Conservation (phyloP, 2,888 invertebrate species). For the Drosophila demipolita region DNA sequence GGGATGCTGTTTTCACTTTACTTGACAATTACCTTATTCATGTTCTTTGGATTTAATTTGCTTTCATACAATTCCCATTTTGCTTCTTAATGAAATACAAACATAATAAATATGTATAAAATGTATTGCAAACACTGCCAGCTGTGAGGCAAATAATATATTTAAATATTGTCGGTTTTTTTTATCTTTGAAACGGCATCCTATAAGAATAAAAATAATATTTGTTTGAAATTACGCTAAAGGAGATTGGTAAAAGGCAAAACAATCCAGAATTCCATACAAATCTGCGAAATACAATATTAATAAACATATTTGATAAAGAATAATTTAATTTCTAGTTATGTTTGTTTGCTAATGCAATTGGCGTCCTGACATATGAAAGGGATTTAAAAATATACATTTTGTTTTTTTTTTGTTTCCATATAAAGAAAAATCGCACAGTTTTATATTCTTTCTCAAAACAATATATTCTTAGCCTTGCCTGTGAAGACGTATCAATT, state of each 20-base stretch:
- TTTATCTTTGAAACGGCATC: constrained; percentile 26
- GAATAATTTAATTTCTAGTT: background rate
- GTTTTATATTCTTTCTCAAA: background rate
- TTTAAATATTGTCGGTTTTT: constrained; percentile 4
- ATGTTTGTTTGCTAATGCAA: background rate
- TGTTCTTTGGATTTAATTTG: constrained; percentile 21
- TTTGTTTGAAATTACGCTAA: constrained; percentile 17
- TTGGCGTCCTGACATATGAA: background rate
- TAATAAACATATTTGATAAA: constrained; percentile 33
- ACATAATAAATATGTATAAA: constrained; percentile 20
- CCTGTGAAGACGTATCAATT: background rate
- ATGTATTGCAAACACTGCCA: constrained; percentile 62
- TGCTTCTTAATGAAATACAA: background rate
- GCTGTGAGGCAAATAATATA: constrained; percentile 57
- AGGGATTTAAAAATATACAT: background rate
- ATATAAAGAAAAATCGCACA: background rate
- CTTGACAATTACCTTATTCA: constrained; percentile 15
- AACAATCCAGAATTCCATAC: constrained; percentile 30
- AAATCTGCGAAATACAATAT: constrained; percentile 30
- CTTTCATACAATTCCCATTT: constrained; percentile 18
- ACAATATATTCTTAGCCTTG: background rate
- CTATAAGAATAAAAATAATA: constrained; percentile 4
- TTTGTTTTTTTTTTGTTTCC: background rate
- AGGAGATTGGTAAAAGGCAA: constrained; percentile 13
- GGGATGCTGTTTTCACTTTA: constrained; percentile 41